Conservation (phyloP, 2,113 vertebrate genomes). For the Chunga burmeisteri region DNA sequence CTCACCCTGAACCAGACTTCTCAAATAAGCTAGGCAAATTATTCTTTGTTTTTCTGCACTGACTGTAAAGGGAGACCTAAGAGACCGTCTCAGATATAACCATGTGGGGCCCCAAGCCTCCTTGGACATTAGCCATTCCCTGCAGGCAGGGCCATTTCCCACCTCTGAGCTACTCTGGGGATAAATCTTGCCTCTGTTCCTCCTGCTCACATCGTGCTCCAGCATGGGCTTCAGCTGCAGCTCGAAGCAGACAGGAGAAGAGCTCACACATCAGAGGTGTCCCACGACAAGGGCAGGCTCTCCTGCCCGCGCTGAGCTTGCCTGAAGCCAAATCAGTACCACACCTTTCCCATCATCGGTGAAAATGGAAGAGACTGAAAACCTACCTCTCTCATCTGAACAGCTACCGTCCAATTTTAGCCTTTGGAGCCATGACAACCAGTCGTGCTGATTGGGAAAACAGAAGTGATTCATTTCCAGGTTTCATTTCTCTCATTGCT, state of each 20-base stretch:
- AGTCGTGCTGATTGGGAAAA: neutral
- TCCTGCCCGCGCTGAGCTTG: neutral
- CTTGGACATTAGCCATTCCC: neutral
- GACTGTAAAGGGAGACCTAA: neutral
- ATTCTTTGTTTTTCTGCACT: neutral
- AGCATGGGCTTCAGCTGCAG: neutral
- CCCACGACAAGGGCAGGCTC: accelerated
- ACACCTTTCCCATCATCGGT: neutral
- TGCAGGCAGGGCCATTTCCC: neutral
- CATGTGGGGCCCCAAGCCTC: accelerated
- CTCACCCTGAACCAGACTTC: neutral
- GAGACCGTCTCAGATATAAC: neutral
- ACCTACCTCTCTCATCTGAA: neutral
- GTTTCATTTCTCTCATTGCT: conserved; percentile 17
- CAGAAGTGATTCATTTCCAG: conserved; percentile 36
- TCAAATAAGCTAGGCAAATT: neutral
- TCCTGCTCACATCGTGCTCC: neutral
- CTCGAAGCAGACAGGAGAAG: neutral
- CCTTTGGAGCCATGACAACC: conserved; percentile 5
- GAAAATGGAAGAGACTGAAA: neutral
- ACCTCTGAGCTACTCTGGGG: neutral
- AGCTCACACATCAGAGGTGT: neutral
- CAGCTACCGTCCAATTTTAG: neutral
- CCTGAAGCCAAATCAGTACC: neutral
- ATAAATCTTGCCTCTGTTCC: neutral